Base-by-base conservation (phyloP, 2,797 vertebrate genomes). In the Cuniculus paca region DNA sequence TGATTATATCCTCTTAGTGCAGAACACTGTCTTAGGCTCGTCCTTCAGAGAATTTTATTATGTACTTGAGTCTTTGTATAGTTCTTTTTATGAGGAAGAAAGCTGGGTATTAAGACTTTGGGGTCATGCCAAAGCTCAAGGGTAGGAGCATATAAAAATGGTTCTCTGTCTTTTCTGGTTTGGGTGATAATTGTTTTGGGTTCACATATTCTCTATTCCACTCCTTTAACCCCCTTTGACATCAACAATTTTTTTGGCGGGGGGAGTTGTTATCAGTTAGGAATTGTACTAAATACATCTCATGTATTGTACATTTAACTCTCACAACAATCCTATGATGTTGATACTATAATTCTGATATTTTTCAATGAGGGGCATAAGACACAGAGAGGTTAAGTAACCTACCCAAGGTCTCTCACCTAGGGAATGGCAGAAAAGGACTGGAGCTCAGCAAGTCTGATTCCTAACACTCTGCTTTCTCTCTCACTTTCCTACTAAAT, bases 41-140 rank as follows among this genome's bases (percentile, higher is more conserved):
- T 91, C 90, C 87, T 90, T 95, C 22, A 20, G 89, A 91, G 77
- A 87, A 77, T 65, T 96, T 86, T 72, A 87, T 90, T 87, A 54
- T 78, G 28, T 83, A n/a, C 68, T 91, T 94, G 28, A 17, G 80
- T 80, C 68, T 94, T 94, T 70, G 56, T 70, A 65, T 63, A 79
- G 65, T 70, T 94, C 68, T 94, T 85, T 95, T 85, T 82, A 48
- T 70, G 31, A 34, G 65, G 34, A 75, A 28, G n/a, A 93, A 56
- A 54, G 77, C 58, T 72, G 63, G 61, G 19, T 70, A 54, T 74
- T 65, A 50, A 54, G 82, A 95, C 79, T 80, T 82, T 3, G 24
- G 34, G 70, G 8, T 85, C 7, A 5, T 74, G 77, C 61, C 77
- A 90, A 83, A 95, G 34, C 78, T 84, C 77, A 31, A 52, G 56